A percentile compares a stretch with the other conserved stretches of the same genome.
Conservation (phyloP, 2,797 vertebrate genomes). For the Paratrypauchen microcephalus region DNA sequence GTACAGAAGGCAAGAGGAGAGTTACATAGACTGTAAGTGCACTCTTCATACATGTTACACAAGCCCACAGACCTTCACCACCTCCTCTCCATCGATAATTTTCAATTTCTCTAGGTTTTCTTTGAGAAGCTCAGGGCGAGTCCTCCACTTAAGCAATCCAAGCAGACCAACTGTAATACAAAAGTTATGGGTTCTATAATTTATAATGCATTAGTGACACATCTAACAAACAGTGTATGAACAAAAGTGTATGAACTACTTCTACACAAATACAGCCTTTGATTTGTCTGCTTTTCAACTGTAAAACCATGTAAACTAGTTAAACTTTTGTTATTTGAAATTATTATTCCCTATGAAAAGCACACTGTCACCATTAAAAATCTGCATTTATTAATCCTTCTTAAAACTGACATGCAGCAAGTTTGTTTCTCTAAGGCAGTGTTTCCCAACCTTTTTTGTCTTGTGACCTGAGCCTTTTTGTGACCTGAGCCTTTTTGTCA, state of each 20-base stretch:
- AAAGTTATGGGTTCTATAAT: neutral
- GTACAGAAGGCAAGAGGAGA: conserved; percentile 8
- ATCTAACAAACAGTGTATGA: neutral
- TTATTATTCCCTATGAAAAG: neutral
- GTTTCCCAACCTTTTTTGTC: no score
- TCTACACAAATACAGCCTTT: no score
- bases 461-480: no score
- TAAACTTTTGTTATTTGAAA: neutral
- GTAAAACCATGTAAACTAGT: neutral
- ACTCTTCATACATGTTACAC: conserved; percentile 34
- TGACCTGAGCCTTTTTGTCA: no score
- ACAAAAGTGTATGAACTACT: no score
- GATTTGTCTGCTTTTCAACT: neutral
- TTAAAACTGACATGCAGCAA: conserved; percentile 46
- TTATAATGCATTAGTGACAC: neutral
- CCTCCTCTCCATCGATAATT: conserved; percentile 95
- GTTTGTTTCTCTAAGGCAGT: conserved; percentile 48
- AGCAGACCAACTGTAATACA: conserved; percentile 85
- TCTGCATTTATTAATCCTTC: conserved; percentile 37
- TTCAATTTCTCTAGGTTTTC: conserved; percentile 94
- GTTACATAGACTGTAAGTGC: conserved; percentile 6
- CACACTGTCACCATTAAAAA: neutral
- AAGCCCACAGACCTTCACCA: conserved; percentile 87
- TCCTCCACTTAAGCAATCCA: conserved; percentile 95
- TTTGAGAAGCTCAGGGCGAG: conserved; percentile 88